phyloP scores from a whole-genome alignment of 2,113 vertebrate species.

The Xenopus tropicalis region DNA sequence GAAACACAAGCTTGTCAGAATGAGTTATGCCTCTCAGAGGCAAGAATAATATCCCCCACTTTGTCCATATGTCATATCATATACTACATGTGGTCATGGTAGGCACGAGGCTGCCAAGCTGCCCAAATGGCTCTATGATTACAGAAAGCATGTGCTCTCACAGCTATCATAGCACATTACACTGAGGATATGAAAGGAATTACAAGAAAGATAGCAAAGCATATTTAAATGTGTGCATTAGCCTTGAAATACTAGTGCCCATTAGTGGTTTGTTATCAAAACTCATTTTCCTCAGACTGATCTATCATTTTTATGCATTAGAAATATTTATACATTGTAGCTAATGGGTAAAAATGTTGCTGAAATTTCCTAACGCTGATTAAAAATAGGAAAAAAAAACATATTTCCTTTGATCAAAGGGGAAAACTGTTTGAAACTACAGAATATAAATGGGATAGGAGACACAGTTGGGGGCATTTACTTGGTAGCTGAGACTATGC shows the following conservation, averaged over 20 bases:
- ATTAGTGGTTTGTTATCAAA: slow-evolving; percentile 3
- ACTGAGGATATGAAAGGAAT: slow-evolving; percentile 9
- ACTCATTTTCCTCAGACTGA: background rate
- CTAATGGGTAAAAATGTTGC: background rate
- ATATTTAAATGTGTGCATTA: slow-evolving; percentile 3
- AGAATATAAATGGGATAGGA: no score
- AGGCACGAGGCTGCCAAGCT: slow-evolving; percentile 13
- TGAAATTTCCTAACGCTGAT: background rate
- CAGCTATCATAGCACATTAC: slow-evolving; percentile 2
- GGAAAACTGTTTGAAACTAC: no score
- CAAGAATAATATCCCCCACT: slow-evolving; percentile 29
- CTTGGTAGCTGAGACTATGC: no score
- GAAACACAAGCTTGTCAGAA: slow-evolving; percentile 42
- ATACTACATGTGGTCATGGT: slow-evolving; percentile 36
- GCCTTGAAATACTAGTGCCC: background rate
- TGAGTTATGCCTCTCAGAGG: slow-evolving; percentile 30
- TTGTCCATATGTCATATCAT: slow-evolving; percentile 35
- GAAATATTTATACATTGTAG: background rate
- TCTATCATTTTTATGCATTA: background rate
- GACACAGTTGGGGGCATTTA: no score
- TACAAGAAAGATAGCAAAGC: slow-evolving; percentile 4
- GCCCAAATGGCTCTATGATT: slow-evolving; percentile 31
- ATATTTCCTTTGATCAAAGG: no score
- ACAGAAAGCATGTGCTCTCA: slow-evolving; percentile 22
- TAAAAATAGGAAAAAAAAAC: no score